Base-by-base conservation (phyloP, 1,140 invertebrate species). In the Portunus trituberculatus region DNA sequence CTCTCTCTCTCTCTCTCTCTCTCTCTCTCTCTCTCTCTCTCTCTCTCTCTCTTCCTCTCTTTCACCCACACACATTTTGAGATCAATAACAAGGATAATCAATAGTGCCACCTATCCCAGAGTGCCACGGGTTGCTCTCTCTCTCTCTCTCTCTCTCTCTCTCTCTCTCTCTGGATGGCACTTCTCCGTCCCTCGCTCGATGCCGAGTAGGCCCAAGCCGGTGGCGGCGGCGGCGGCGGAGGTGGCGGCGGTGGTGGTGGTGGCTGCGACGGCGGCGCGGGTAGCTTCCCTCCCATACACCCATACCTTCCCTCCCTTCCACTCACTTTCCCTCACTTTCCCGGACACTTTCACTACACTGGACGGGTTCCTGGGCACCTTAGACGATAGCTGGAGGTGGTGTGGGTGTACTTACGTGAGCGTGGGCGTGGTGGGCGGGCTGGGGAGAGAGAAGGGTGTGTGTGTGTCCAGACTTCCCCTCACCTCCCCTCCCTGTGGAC, bases 31-130 rank as follows among this genome's bases (percentile, higher is more conserved):
- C 67, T 76, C 67, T 76, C 67, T 76, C 67, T 76, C 67, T n/a
- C 67, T n/a, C 67, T n/a, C n/a, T 76, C 67, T 76, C n/a, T n/a
- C 67, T 10, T 59, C 52, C 52, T 59, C 52, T 76, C 67, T 76
- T 76, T 76, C 67, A 76, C 67, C 67, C 67, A 76, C 67, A 76
- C 67, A 76, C 67, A 76, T 76, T 76, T 76, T 76, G 82, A 94
- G 93, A 94, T 94, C 93, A 94, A 94, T 94, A 94, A 89, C 88
- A 90, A 94, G 83, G 87, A 59, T 91, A 94, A 94, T 94, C 93
- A 94, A 94, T 94, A 94, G 87, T 94, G 93, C 86, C 89, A 89
- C 93, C 86, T 94, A 89, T 94, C 59, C 87, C 87, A 83, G 45
- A 67, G 87, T 94, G 86, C 86, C 86, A 45, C 87, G 93, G 93